Evolutionary conservation across 2,888 invertebrate genomes (phyloP).

Genomic region (Cephus pulcher): DNA sequence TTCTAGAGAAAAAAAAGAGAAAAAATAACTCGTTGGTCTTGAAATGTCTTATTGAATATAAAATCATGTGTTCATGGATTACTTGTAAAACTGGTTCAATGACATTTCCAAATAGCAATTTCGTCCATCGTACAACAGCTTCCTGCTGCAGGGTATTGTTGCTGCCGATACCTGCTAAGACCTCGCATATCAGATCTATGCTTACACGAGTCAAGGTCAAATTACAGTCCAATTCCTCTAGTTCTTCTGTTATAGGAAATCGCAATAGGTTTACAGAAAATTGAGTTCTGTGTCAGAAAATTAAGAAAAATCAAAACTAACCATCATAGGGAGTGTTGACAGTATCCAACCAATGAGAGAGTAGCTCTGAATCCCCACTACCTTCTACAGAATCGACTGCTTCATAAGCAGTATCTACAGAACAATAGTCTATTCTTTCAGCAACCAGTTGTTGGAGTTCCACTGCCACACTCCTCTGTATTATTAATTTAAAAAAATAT

Average conservation of each 20-base stretch:
- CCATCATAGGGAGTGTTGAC: constrained; percentile 54
- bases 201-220: constrained; percentile 66
- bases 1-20: constrained; percentile 11
- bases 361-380: constrained; percentile 54
- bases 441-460: constrained; percentile 52
- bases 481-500: too few relatives aligned
- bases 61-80: constrained; percentile 12
- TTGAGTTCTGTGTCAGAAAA: neutral
- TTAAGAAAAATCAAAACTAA: constrained; percentile 21
- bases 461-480: constrained; percentile 42
- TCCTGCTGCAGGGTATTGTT: constrained; percentile 67
- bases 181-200: constrained; percentile 68
- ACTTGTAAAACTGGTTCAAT: constrained; percentile 61
- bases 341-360: constrained; percentile 58
- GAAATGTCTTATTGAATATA: constrained; percentile 3
- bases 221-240: constrained; percentile 68
- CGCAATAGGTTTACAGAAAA: neutral
- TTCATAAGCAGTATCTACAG: constrained; percentile 73
- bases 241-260: constrained; percentile 63
- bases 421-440: constrained; percentile 70
- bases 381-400: constrained; percentile 72
- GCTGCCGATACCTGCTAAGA: constrained; percentile 64
- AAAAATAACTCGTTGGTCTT: neutral
- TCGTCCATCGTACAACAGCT: constrained; percentile 66
- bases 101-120: constrained; percentile 65